A percentile compares a stretch with the other conserved stretches of the same genome.
Conservation (phyloP, 2,888 invertebrate genomes). For the Cremastobaeus sp. region DNA sequence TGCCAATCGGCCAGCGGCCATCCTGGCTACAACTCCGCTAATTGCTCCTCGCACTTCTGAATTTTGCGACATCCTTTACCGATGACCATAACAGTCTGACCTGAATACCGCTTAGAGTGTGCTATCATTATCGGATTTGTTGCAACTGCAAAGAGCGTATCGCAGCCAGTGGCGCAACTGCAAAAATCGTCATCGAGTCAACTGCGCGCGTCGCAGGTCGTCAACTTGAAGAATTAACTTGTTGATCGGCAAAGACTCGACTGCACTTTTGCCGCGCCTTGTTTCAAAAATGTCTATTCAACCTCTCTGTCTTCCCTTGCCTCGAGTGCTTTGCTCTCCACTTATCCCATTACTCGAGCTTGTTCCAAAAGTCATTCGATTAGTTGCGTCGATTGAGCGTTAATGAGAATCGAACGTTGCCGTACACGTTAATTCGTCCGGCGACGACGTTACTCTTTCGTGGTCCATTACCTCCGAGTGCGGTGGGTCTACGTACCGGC, state of each 20-base stretch:
- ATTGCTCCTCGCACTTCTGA: slow-evolving; percentile 56
- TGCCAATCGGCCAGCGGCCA: slow-evolving; percentile 71
- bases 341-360: slow-evolving; percentile 42
- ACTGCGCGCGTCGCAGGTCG: too few species aligned
- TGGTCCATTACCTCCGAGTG: slow-evolving; percentile 37
- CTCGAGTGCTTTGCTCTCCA: slow-evolving; percentile 30
- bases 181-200: not conserved
- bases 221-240: slow-evolving; percentile 9
- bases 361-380: slow-evolving; percentile 55
- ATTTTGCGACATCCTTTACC: slow-evolving; percentile 47
- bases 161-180: too few species aligned
- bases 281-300: slow-evolving; percentile 32
- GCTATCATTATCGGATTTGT: too few species aligned
- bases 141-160: too few species aligned
- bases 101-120: slow-evolving; percentile 3
- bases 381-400: slow-evolving; percentile 48
- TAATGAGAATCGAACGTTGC: slow-evolving; percentile 51
- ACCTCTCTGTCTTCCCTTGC: slow-evolving; percentile 20
- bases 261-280: not conserved
- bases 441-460: slow-evolving; percentile 35
- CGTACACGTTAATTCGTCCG: slow-evolving; percentile 35
- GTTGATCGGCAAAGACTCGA: slow-evolving; percentile 7
- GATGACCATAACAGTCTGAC: slow-evolving; percentile 25
- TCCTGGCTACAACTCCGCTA: slow-evolving; percentile 71
- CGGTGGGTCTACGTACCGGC: slow-evolving; percentile 11